Percentiles rank a stretch among this genome's conserved stretches.
These are phyloP conservation scores for Brachyhypopomus gauderio DNA, from an alignment of 2,113 vertebrate genomes.

Conservation along the genomic window DNA sequence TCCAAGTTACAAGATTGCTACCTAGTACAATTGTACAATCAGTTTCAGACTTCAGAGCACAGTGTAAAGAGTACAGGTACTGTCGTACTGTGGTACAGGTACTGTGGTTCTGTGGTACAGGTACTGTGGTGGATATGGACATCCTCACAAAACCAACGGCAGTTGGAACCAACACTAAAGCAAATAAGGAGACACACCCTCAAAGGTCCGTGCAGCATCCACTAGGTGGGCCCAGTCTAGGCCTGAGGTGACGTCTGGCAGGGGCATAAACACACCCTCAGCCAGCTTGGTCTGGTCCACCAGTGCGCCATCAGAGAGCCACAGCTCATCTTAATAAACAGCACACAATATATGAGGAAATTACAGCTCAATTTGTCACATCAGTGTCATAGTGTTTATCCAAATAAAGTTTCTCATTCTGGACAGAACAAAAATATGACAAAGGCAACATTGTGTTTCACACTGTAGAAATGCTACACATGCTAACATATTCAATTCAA, in stretches of 20 bases:
- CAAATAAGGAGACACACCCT: constrained; percentile 73
- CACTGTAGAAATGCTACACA: too few relatives aligned
- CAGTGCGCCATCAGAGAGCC: constrained; percentile 86
- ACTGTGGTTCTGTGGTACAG: neutral
- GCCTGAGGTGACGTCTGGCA: constrained; percentile 79
- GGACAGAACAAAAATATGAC: too few relatives aligned
- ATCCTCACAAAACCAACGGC: neutral
- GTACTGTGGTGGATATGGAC: neutral
- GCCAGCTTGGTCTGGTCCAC: constrained; percentile 83
- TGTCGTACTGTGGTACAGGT: too few relatives aligned
- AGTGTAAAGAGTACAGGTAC: too few relatives aligned
- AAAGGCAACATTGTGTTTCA: too few relatives aligned
- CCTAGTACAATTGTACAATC: too few relatives aligned
- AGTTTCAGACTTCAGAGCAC: too few relatives aligned
- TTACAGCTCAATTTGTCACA: neutral
- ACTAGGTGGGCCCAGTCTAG: constrained; percentile 86
- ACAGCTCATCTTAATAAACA: constrained; percentile 78
- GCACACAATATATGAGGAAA: constrained; percentile 6
- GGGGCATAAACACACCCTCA: constrained; percentile 82
- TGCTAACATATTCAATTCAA: too few relatives aligned
- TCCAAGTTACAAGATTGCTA: too few relatives aligned
- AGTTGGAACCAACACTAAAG: neutral
- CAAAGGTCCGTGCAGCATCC: constrained; percentile 84
- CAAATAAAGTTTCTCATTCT: too few relatives aligned
- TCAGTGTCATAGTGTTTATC: neutral